Base-by-base conservation (phyloP, 2,113 vertebrate genomes). In the Pluvialis apricaria region DNA sequence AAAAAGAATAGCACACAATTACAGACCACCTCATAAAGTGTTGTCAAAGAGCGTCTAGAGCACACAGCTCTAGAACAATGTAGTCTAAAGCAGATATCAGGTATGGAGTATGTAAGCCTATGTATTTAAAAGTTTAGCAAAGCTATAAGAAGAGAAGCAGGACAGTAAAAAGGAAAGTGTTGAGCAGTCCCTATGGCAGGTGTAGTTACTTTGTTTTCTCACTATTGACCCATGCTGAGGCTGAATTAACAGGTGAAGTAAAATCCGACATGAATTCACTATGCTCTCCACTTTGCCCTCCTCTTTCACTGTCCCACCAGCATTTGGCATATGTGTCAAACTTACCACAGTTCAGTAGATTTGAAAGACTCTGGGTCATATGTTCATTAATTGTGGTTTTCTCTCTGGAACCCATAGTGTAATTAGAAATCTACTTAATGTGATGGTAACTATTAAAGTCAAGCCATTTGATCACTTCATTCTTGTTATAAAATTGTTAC, bases 361-460 rank as follows among this genome's bases (percentile, higher is more conserved):
- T 79, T 92, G n/a, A 95, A 95, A 95, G 77, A 94, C 70, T 94
- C 62, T 86, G 65, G 86, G 81, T 97, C 68, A 86, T 82, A 93
- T 88, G 80, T 84, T 91, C 90, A 77, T 91, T 90, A 92, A 93
- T 95, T 92, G 91, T 94, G 58, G 58, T 94, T 97, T 97, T 97
- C 90, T 95, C 64, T 93, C 92, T 94, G 96, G 86, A 96, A 92
- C 87, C 72, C 55, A 69, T 57, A 58, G 29, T 79, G 71, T 96
- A 96, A 97, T 97, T 97, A 96, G 85, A 96, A 92, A 92, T 96
- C 68, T 92, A 80, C 82, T 97, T 95, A 97, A 96, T 91, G 54
- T 95, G 87, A 88, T 93, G 86, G 87, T 96, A 89, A 93, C 93
- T 96, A 83, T 92, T 95, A 92, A 92, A 94, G 81, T 84, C 66